A percentile compares a stretch with the other conserved stretches of the same genome.
phyloP scores from a whole-genome alignment of 2,888 invertebrate genomes.

The Mactromeris polynyma region DNA sequence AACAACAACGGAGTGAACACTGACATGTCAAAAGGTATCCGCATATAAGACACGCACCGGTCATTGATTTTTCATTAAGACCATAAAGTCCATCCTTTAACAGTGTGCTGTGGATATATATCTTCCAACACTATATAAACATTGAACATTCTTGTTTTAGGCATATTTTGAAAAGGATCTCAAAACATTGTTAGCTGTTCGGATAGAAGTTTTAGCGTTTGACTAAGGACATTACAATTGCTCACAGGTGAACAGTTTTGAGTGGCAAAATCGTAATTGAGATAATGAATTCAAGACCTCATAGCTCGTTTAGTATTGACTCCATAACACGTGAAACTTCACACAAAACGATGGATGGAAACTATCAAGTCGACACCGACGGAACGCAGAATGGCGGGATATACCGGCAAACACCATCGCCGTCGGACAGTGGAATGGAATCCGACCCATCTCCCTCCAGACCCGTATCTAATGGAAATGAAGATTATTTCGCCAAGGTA shows the following conservation, averaged over 20 bases:
- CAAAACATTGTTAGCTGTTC: neutral
- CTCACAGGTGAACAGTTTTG: neutral
- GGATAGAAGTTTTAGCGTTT: neutral
- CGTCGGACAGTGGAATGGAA: conserved; percentile 60
- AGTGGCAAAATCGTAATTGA: neutral
- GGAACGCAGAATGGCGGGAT: neutral
- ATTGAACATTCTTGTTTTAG: neutral
- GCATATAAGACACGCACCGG: neutral
- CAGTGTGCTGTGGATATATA: neutral
- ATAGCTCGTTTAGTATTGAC: neutral
- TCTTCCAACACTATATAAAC: neutral
- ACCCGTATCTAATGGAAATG: neutral
- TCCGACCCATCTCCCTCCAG: conserved; percentile 45
- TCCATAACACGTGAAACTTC: neutral
- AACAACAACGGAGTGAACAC: neutral
- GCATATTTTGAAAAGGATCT: neutral
- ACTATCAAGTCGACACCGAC: neutral
- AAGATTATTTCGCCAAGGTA: conserved; percentile 48
- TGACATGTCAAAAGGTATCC: neutral
- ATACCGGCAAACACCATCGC: conserved; percentile 49
- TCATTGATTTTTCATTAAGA: conserved; percentile 9
- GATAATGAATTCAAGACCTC: neutral
- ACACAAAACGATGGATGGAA: neutral
- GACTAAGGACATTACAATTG: neutral
- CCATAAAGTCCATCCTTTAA: neutral